These are phyloP conservation scores for Carettochelys insculpta DNA, from an alignment of 2,113 vertebrate species.

Conservation along the genomic window DNA sequence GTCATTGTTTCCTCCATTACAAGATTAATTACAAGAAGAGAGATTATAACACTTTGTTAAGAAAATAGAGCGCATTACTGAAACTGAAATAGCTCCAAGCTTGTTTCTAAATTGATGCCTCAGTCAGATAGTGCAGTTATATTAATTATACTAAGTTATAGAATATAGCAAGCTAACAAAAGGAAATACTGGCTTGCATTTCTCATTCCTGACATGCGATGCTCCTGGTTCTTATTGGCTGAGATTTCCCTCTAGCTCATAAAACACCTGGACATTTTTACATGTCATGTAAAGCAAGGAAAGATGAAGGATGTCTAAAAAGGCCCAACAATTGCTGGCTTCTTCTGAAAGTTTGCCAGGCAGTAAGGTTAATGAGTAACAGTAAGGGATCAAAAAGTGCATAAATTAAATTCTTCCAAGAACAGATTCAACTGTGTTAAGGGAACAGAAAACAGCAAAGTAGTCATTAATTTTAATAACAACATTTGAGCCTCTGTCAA, in stretches of 20 bases:
- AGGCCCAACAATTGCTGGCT: neutral
- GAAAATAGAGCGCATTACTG: conserved; percentile 22
- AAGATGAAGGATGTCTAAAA: rapidly evolving
- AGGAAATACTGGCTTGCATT: neutral
- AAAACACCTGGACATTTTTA: neutral
- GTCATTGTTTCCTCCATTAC: conserved; percentile 62
- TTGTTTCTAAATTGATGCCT: neutral
- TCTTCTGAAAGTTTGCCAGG: neutral
- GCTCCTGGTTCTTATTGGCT: neutral
- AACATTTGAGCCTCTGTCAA: neutral
- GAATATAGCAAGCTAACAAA: rapidly evolving
- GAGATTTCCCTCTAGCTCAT: neutral
- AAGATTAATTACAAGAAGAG: conserved; percentile 68
- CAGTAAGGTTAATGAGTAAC: neutral
- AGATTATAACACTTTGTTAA: conserved; percentile 43
- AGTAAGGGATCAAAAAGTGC: neutral
- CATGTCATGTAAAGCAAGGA: neutral
- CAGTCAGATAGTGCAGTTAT: neutral
- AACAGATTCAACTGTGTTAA: neutral
- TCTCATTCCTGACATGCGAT: neutral
- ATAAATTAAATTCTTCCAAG: neutral
- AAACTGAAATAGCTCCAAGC: conserved; percentile 14
- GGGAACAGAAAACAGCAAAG: neutral
- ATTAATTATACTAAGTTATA: neutral
- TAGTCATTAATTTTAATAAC: neutral